phyloP scores from a whole-genome alignment of 2,113 vertebrate genomes.

The Cyrtonyx montezumae region DNA sequence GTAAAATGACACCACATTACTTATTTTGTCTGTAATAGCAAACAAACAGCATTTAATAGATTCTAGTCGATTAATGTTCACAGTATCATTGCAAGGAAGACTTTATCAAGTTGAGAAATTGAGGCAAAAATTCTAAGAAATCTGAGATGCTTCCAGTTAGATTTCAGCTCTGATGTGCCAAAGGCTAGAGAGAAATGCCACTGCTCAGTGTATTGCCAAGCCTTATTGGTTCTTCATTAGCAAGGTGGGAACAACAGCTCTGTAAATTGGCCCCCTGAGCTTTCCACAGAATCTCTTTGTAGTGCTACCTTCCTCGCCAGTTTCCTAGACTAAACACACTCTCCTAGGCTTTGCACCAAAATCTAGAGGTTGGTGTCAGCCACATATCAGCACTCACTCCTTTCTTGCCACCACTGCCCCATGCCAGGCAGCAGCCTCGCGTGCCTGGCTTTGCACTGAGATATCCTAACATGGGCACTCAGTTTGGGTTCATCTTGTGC shows the following conservation, averaged over 20 bases:
- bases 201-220: background rate
- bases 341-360: background rate
- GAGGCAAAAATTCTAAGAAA: background rate
- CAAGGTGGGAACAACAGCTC: background rate
- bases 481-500: background rate
- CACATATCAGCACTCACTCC: background rate
- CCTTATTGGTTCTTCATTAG: background rate
- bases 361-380: background rate
- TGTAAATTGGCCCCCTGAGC: background rate
- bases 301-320: background rate
- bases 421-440: background rate
- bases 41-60: background rate
- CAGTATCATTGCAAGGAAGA: background rate
- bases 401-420: background rate
- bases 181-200: background rate
- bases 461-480: background rate
- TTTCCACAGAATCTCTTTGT: background rate
- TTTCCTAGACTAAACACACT: background rate
- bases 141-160: background rate
- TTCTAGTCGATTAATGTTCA: background rate
- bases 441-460: background rate
- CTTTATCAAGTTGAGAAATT: background rate
- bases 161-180: background rate
- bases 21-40: background rate
- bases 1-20: background rate